phyloP scores from a whole-genome alignment of 2,888 invertebrate species.

The Euproctis similis region DNA sequence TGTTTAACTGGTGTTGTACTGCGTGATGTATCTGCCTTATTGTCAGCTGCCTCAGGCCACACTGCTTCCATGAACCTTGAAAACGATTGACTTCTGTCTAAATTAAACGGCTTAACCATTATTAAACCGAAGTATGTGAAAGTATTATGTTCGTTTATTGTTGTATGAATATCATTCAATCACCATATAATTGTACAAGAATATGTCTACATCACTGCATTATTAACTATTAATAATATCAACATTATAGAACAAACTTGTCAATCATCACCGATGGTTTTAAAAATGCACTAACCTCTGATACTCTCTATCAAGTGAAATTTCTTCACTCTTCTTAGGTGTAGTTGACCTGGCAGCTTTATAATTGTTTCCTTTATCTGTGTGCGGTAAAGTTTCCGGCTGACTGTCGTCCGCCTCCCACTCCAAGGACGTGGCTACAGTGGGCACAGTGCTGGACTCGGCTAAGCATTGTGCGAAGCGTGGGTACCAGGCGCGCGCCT shows the following conservation, averaged over 20 bases:
- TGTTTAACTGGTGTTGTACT: slow-evolving; percentile 35
- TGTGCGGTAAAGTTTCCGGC: slow-evolving; percentile 9
- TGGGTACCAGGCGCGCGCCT: slow-evolving; percentile 53
- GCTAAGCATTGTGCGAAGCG: slow-evolving; percentile 25
- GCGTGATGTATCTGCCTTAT: slow-evolving; percentile 33
- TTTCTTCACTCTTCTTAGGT: slow-evolving; percentile 35
- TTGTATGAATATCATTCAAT: too few relatives aligned
- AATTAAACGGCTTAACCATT: too few relatives aligned
- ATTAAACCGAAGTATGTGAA: too few relatives aligned
- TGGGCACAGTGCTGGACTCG: slow-evolving; percentile 24
- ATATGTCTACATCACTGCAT: too few relatives aligned
- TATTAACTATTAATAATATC: too few relatives aligned
- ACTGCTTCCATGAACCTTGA: slow-evolving; percentile 71
- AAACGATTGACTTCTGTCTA: too few relatives aligned
- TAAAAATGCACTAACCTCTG: slow-evolving; percentile 37
- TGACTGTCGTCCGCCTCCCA: slow-evolving; percentile 56
- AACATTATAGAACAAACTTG: too few relatives aligned
- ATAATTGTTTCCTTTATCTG: slow-evolving; percentile 4
- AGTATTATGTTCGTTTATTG: too few relatives aligned
- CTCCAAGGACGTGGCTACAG: slow-evolving; percentile 31
- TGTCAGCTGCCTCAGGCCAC: slow-evolving; percentile 48
- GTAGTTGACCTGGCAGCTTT: slow-evolving; percentile 19
- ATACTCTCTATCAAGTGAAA: slow-evolving; percentile 53
- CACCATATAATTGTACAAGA: too few relatives aligned
- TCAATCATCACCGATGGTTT: too few relatives aligned